Conservation (phyloP, 2,797 vertebrate species). For the Platyrinchus mystaceus region DNA sequence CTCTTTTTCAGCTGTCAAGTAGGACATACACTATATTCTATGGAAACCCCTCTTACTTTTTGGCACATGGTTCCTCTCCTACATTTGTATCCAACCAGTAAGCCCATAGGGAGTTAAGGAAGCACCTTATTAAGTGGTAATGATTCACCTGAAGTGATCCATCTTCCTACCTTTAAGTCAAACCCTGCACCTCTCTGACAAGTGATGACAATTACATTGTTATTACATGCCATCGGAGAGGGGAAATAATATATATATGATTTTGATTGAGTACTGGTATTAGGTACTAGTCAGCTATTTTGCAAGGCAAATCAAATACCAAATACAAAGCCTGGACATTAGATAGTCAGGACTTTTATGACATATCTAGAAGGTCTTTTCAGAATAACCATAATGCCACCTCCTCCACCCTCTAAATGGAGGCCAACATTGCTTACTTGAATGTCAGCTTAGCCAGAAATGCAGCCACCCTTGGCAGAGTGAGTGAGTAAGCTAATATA, state of each 20-base stretch:
- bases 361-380: not conserved
- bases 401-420: not conserved
- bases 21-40: not conserved
- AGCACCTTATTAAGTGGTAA: not conserved
- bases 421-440: not conserved
- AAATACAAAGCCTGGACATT: not conserved
- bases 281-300: not conserved
- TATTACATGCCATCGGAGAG: not conserved
- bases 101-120: not conserved
- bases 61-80: not conserved
- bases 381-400: not conserved
- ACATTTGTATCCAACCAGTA: fast-evolving
- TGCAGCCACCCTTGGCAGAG: not conserved
- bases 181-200: not conserved
- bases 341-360: not conserved
- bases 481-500: not conserved
- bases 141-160: not conserved
- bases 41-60: not conserved
- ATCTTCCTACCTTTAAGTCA: not conserved
- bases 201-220: not conserved
- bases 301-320: not conserved
- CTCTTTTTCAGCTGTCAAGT: not conserved
- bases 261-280: not conserved
- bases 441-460: not conserved
- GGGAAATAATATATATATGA: fast-evolving